Evolutionary conservation across 2,797 vertebrate genomes (phyloP).

Genomic region (Macrochelys suwanniensis): DNA sequence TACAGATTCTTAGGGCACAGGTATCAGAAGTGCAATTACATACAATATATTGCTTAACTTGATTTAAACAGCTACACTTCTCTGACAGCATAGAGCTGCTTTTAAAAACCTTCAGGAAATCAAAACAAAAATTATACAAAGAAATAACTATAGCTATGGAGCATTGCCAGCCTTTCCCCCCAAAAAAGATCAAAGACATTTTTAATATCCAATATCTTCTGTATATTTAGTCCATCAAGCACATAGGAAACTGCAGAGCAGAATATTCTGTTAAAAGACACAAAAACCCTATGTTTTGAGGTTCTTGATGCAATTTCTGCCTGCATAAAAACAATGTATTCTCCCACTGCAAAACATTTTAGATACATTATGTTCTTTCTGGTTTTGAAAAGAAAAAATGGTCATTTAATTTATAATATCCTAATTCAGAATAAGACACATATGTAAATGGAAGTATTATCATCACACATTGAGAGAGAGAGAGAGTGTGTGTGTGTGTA

Average conservation of each 20-base stretch:
- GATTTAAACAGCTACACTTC: conserved; percentile 31
- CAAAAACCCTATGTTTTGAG: neutral
- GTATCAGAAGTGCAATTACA: conserved; percentile 24
- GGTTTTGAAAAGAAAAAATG: conserved; percentile 13
- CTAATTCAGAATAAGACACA: neutral
- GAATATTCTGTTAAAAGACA: conserved; percentile 7
- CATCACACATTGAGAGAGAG: neutral
- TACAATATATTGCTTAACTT: neutral
- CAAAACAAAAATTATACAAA: neutral
- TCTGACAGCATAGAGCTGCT: conserved; percentile 5
- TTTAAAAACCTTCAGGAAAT: conserved; percentile 10
- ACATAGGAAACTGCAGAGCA: neutral
- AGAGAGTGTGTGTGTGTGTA: too few relatives aligned
- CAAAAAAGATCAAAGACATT: neutral
- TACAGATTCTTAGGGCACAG: conserved; percentile 29
- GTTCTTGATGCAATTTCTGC: conserved; percentile 26
- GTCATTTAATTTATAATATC: neutral
- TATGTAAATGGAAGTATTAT: neutral
- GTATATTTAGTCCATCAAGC: neutral
- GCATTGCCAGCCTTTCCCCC: neutral
- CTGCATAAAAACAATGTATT: conserved; percentile 16
- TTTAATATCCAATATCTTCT: neutral
- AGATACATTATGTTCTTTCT: neutral
- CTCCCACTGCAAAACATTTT: conserved; percentile 16
- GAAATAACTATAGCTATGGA: neutral